A percentile compares a stretch with the other conserved stretches of the same genome.
phyloP scores from a whole-genome alignment of 2,113 vertebrate genomes.

The Numenius arquata region DNA sequence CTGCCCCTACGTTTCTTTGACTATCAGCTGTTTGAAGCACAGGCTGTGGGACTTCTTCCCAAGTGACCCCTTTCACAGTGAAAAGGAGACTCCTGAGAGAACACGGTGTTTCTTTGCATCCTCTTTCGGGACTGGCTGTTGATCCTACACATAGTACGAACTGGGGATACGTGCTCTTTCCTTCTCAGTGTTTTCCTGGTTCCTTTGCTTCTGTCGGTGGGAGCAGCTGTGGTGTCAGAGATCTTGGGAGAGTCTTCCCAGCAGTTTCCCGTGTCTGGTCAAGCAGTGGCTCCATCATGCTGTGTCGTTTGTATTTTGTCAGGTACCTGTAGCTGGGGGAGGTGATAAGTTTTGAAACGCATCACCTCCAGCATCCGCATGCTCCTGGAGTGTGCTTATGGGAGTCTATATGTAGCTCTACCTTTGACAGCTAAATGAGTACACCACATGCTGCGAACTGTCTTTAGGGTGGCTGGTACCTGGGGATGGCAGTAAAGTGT shows the following conservation, averaged over 20 bases:
- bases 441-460: not conserved
- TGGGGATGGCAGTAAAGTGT: not conserved
- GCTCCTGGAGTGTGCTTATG: accelerated
- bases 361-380: not conserved
- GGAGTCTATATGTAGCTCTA: accelerated
- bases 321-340: not conserved
- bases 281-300: not conserved
- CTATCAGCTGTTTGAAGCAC: not conserved
- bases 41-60: not conserved
- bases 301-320: not conserved
- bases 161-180: not conserved
- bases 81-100: not conserved
- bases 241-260: not conserved
- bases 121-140: not conserved
- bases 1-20: not conserved
- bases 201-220: not conserved
- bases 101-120: not conserved
- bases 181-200: not conserved
- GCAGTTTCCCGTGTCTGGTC: accelerated
- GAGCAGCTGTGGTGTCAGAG: accelerated
- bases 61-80: not conserved
- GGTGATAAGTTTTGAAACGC: not conserved
- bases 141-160: not conserved
- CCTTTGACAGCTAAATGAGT: not conserved
- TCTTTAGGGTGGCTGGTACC: not conserved